Evolutionary conservation across 2,797 vertebrate genomes (phyloP).

Genomic region (Sebastes minor): DNA sequence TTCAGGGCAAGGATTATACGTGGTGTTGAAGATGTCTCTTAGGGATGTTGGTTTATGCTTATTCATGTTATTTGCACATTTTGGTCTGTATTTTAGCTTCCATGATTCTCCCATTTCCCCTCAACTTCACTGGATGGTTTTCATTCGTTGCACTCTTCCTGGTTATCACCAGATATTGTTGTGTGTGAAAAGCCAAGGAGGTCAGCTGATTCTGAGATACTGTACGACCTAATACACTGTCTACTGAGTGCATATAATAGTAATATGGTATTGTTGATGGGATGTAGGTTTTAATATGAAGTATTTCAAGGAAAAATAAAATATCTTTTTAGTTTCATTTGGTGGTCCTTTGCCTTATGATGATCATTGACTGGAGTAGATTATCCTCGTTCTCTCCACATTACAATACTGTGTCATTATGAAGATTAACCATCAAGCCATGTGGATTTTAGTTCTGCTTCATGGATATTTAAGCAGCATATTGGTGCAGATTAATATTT

Average conservation of each 20-base stretch:
- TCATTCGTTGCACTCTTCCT: no score
- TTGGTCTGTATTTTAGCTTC: no score
- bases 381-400: background rate
- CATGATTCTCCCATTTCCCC: no score
- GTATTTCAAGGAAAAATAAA: background rate
- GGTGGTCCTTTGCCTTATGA: background rate
- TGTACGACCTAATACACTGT: background rate
- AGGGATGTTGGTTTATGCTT: no score
- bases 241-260: background rate
- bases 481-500: slow-evolving; percentile 54
- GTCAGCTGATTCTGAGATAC: no score
- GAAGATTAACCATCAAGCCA: slow-evolving; percentile 30
- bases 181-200: no score
- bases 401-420: slow-evolving; percentile 15
- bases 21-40: no score
- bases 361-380: background rate
- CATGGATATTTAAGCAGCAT: slow-evolving; percentile 47
- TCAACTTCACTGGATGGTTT: no score
- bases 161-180: no score
- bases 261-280: background rate
- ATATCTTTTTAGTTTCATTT: background rate
- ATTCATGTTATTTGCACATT: no score
- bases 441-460: slow-evolving; percentile 27
- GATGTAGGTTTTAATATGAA: background rate
- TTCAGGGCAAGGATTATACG: no score